Percentiles rank a stretch among this genome's conserved stretches.
Conservation (phyloP, 2,113 vertebrate genomes). For the Ophthalmolycus amberensis region DNA sequence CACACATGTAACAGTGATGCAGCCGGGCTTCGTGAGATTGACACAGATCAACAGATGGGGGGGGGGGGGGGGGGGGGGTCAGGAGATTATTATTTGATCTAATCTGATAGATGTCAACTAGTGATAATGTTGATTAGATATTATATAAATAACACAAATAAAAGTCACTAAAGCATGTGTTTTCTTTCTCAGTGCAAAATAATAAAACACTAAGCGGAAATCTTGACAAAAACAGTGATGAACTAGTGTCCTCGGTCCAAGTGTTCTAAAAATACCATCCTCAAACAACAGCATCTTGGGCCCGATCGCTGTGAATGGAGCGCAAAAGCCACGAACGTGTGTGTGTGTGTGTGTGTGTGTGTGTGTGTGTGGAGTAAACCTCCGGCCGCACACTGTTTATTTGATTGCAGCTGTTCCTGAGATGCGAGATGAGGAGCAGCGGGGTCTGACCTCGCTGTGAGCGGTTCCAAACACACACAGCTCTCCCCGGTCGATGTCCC, state of each 20-base stretch:
- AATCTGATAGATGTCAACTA: not conserved
- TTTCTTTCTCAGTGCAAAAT: slow-evolving; percentile 18
- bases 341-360: slow-evolving; percentile 25
- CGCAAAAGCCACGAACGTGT: slow-evolving; percentile 41
- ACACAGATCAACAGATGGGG: not conserved
- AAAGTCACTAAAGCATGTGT: slow-evolving; percentile 21
- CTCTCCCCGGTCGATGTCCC: slow-evolving; percentile 56
- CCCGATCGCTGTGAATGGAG: slow-evolving; percentile 17
- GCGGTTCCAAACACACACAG: slow-evolving; percentile 47
- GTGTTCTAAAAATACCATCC: slow-evolving; percentile 65
- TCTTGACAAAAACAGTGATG: slow-evolving; percentile 12
- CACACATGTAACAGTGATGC: slow-evolving; percentile 11
- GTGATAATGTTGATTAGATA: not conserved
- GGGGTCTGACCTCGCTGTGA: slow-evolving; percentile 71
- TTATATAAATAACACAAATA: not conserved
- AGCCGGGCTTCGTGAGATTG: not conserved
- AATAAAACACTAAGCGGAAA: not conserved
- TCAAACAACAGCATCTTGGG: slow-evolving; percentile 40
- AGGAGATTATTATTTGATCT: not conserved
- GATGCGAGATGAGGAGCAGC: slow-evolving; percentile 53
- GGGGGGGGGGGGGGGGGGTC: slow-evolving; percentile 1
- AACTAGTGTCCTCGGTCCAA: slow-evolving; percentile 20
- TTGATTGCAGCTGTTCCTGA: slow-evolving; percentile 74
- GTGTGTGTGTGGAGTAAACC: slow-evolving; percentile 49
- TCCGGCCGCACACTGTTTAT: slow-evolving; percentile 62